A percentile compares a stretch with the other conserved stretches of the same genome.
These are phyloP conservation scores for Notothenia rossii DNA, from an alignment of 2,113 vertebrate genomes.

Conservation along the genomic window DNA sequence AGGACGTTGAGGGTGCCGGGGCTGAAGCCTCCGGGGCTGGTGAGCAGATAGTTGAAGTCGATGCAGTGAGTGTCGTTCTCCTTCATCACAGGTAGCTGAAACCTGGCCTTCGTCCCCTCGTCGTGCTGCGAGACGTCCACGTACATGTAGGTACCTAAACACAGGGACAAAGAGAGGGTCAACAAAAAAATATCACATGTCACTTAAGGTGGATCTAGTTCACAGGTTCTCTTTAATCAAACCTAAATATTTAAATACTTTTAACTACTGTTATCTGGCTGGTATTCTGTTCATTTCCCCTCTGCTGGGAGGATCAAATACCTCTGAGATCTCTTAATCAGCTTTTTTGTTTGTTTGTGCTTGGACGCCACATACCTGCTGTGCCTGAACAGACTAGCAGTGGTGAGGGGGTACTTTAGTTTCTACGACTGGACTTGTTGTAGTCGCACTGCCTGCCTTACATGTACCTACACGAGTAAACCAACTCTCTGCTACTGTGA, in stretches of 20 bases:
- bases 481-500: not conserved
- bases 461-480: conserved; percentile 26
- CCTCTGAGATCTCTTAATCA: not conserved
- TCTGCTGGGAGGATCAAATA: too few species aligned
- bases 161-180: not conserved
- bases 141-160: conserved; percentile 95
- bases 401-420: conserved; percentile 37
- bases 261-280: too few species aligned
- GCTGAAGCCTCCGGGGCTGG: conserved; percentile 89
- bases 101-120: conserved; percentile 92
- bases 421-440: conserved; percentile 30
- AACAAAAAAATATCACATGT: not conserved
- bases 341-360: conserved; percentile 8
- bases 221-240: not conserved
- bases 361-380: conserved; percentile 7
- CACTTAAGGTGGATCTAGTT: not conserved
- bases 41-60: conserved; percentile 96
- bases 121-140: conserved; percentile 95
- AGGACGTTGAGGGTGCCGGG: conserved; percentile 94
- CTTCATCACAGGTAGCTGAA: conserved; percentile 97
- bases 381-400: conserved; percentile 33
- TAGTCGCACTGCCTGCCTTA: conserved; percentile 22
- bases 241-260: too few species aligned
- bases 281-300: too few species aligned
- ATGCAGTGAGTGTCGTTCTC: conserved; percentile 99